Evolutionary conservation across 2,888 invertebrate species (phyloP).

Genomic region (Abrostola triplasia): DNA sequence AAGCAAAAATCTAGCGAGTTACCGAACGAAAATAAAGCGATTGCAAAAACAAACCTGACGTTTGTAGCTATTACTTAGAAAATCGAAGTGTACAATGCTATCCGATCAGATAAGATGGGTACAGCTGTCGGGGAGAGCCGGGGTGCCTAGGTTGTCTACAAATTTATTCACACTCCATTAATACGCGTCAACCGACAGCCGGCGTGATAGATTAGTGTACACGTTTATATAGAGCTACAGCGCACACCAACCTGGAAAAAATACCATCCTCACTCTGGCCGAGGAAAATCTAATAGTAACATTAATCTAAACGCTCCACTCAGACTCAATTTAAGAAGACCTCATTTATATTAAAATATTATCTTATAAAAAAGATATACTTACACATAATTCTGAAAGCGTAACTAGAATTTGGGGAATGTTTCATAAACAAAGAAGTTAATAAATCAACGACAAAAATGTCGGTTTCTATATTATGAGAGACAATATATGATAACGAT

Average conservation of each 20-base stretch:
- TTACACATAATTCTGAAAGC: conserved; percentile 28
- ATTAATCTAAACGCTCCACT: conserved; percentile 48
- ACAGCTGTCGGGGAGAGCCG: conserved; percentile 41
- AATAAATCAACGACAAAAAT: conserved; percentile 44
- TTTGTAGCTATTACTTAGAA: conserved; percentile 50
- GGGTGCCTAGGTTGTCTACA: conserved; percentile 63
- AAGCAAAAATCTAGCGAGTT: conserved; percentile 28
- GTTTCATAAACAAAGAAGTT: conserved; percentile 40
- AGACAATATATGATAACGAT: conserved; percentile 35
- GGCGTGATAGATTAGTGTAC: conserved; percentile 75
- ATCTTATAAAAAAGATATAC: conserved; percentile 45
- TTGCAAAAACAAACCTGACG: conserved; percentile 36
- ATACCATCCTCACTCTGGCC: conserved; percentile 35
- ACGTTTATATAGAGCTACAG: conserved; percentile 66
- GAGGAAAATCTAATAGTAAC: conserved; percentile 42
- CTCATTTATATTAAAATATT: conserved; percentile 49
- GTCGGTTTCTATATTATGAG: conserved; percentile 34
- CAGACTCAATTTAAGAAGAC: conserved; percentile 49
- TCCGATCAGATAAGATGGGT: conserved; percentile 49
- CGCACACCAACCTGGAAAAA: conserved; percentile 64
- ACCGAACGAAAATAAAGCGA: conserved; percentile 32
- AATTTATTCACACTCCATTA: conserved; percentile 81
- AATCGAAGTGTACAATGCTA: conserved; percentile 46
- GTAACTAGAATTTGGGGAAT: conserved; percentile 28
- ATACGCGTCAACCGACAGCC: conserved; percentile 73